Conservation (phyloP, 2,797 vertebrate genomes). For the Tapirus indicus region DNA sequence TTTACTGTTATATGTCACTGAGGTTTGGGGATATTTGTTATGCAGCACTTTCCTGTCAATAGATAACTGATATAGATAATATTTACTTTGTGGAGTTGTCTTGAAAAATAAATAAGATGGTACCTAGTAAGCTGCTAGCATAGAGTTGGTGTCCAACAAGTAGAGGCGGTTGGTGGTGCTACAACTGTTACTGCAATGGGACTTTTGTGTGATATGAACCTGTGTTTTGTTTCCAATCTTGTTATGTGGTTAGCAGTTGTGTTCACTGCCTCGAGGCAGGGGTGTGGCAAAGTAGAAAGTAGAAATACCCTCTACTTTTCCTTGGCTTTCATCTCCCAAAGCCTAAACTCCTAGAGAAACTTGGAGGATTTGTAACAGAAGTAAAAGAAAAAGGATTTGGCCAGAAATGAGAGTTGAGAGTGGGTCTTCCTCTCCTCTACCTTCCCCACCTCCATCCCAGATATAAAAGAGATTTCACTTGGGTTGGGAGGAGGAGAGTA, state of each 20-base stretch:
- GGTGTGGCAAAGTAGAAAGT: background rate
- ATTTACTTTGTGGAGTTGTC: background rate
- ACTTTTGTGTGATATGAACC: no score
- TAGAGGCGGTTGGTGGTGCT: background rate
- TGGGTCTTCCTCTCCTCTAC: background rate
- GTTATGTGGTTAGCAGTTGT: background rate
- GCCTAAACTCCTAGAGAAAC: background rate
- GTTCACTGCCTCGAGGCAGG: background rate
- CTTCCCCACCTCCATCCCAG: fast-evolving
- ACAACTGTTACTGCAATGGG: no score
- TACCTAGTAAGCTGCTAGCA: background rate
- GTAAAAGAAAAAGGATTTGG: background rate
- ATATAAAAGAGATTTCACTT: background rate
- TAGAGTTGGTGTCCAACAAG: background rate
- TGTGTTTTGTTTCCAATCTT: background rate
- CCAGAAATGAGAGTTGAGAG: background rate
- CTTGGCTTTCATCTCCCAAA: background rate
- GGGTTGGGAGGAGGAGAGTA: background rate
- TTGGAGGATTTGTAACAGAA: background rate
- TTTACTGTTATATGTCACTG: background rate
- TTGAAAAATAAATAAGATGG: background rate
- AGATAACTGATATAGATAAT: background rate
- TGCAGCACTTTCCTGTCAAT: background rate
- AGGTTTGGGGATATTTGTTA: background rate
- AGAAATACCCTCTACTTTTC: background rate